Evolutionary conservation across 2,113 vertebrate genomes (phyloP), one percentile per base, ranked within the genome.

Genomic region (Raja brachyura): DNA sequence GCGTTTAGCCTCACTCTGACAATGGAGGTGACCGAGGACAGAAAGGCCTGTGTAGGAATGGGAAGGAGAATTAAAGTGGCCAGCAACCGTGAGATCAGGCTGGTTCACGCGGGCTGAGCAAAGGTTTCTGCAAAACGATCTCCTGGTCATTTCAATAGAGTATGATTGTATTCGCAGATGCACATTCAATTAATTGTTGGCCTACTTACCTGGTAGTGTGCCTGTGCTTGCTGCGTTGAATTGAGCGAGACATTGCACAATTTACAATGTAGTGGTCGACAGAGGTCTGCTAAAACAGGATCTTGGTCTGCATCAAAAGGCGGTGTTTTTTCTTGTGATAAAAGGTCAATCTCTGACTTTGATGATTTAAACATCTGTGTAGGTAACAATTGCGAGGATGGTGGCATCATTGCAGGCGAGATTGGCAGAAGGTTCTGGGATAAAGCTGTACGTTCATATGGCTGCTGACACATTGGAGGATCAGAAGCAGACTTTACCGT

Each of bases 241-340:
- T 99, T 99, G 94, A 99, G 96, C 85, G 98, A 98, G 94, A 99
- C 98, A 94, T 99, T 99, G 96, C 99, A 99, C 94, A 99, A 98
- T 95, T 98, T 99, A 96, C 99, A 99, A 96, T 98, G 99, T 79
- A 99, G 96, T n/a, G 99, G 99, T 95, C 98, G 99, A 95, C 99
- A 99, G 66, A 99, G 97, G 93, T 99, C 99, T 95, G 98, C 98
- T 96, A 99, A 95, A 93, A 97, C 93, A 94, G 97, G 96, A 90
- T 99, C 98, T 95, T 97, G 98, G 93, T 99, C 98, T 94, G 94
- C 94, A 73, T 95, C 96, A 92, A 96, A 95, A 0, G 95, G 93
- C 93, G 96, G 96, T 63, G 97, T 97, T 93, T 98, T 98, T 93
- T 98, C 98, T 92, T 97, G 97, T 13, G 96, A 95, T 95, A 96